Base-by-base conservation (phyloP, 2,113 vertebrate genomes). In the Scophthalmus maximus region DNA sequence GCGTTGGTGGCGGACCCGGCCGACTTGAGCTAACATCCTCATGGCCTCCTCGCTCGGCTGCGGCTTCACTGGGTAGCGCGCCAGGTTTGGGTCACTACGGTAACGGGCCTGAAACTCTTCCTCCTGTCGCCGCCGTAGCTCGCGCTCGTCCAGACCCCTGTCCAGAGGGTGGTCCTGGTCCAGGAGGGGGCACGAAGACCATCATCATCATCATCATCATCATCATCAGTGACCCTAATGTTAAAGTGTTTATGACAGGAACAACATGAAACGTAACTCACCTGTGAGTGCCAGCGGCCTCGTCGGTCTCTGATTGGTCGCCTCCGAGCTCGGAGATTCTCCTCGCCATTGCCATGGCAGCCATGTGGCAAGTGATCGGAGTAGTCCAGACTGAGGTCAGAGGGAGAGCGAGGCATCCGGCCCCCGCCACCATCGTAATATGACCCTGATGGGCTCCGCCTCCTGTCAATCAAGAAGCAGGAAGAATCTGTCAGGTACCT, bases 61-160 rank as follows among this genome's bases (percentile, higher is more conserved):
- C 0, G 96, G 94, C 70, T 97, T 96, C 68, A 97, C 95, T 0
- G 97, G 97, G 32, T 98, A 97, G 55, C 97, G 94, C 12, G 97
- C 97, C 83, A 98, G 91, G 88, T 98, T 98, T 5, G 97, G 97
- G 89, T 98, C 97, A 68, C 97, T 98, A 74, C 95, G 95, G 91
- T 98, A 97, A 68, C 95, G 89, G 14, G 94, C 94, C 86, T 96
- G 96, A 86, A 95, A 97, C 53, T 98, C 96, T 80, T 96, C 95
- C 81, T 96, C 96, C 64, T 92, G 91, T 57, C 91, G 94, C 55
- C 93, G 93, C 68, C 92, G 94, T 9, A 92, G 89, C 76, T 95
- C 94, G 0, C 85, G 91, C 42, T 84, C 79, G 6, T 84, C 79
- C 17, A 90, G 77, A 67, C 79, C 87, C 79, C 5, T 3, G 46